Base-by-base conservation (phyloP, 1,140 invertebrate genomes). In the Thrips palmi region DNA sequence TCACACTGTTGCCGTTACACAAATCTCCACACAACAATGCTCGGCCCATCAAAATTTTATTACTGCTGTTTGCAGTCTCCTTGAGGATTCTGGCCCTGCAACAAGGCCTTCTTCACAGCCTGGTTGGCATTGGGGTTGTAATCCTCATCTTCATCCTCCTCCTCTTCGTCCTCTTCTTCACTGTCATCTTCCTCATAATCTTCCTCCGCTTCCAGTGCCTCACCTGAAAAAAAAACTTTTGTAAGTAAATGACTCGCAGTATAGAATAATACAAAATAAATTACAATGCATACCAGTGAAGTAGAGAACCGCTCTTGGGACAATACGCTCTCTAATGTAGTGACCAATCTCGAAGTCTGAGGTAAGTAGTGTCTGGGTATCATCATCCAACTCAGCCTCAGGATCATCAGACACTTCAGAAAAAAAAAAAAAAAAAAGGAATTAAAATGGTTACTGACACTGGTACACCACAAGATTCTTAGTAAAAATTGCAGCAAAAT, bases 271-370 rank as follows among this genome's bases (percentile, higher is more conserved):
- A 32, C 8, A 19, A 37, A 3, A 34, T 28, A 36, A 17, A 28
- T 14, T 20, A 39, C 29, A 23, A 31, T 24, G 37, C 19, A 55
- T 54, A 67, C 77, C 92, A 48, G 92, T 97, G 55, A 76, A 97
- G 50, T 89, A 93, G 19, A 97, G 67, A 33, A 96, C 81, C 47
- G 89, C 89, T 55, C 80, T 72, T 19, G 88, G 89, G 48, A 97
- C 76, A 47, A 97, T 77, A 45, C 84, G 69, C 54, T 94, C 88
- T 49, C 87, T 74, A 50, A 96, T 83, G 57, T 94, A 93, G 63
- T 96, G 88, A n/a, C 92, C 92, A 58, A 97, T 88, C 67, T 97
- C 91, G 61, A 92, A 97, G 64, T 97, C 91, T 43, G 76, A 78
- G 3, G 79, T 83, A 43, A 96, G 58, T 36, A 92, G 57, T 48